Evolutionary conservation across 2,888 invertebrate species (phyloP).

Genomic region (Embidobia sp.): DNA sequence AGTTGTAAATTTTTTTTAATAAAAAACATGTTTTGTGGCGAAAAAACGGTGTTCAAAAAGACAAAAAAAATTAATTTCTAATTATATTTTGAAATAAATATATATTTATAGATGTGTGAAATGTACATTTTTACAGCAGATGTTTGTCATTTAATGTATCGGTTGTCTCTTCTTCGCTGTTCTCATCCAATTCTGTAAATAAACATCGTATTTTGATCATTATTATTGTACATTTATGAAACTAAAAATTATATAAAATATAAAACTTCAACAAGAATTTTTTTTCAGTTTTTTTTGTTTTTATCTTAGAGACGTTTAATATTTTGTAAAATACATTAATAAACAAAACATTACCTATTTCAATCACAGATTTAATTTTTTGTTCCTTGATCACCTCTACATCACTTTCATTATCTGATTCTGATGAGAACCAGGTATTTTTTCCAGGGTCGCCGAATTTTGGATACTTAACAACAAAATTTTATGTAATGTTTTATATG

Average conservation of each 20-base stretch:
- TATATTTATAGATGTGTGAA: constrained; percentile 51
- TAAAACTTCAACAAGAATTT: not conserved
- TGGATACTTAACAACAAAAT: too few species aligned
- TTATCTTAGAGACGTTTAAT: constrained; percentile 33
- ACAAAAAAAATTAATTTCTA: constrained; percentile 58
- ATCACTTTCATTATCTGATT: constrained; percentile 70
- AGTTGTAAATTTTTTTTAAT: constrained; percentile 41
- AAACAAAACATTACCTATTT: constrained; percentile 46
- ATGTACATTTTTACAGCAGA: constrained; percentile 68
- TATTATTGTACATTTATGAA: constrained; percentile 41
- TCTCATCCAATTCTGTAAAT: constrained; percentile 80
- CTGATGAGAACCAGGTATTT: constrained; percentile 73
- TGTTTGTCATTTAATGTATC: constrained; percentile 73
- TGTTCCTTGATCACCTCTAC: constrained; percentile 74
- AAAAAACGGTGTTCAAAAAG: constrained; percentile 22
- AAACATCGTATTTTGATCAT: constrained; percentile 49
- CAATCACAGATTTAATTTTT: constrained; percentile 68
- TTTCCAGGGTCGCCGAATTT: constrained; percentile 76
- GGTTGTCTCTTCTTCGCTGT: constrained; percentile 81
- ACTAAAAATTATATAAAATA: constrained; percentile 11
- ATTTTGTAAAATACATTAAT: constrained; percentile 36
- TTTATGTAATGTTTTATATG: too few species aligned
- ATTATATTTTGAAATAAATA: constrained; percentile 58
- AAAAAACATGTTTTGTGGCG: not conserved
- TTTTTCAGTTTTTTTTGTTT: too few species aligned